These are phyloP conservation scores for Elysia chlorotica DNA, from an alignment of 1,140 invertebrate species.

Conservation along the genomic window DNA sequence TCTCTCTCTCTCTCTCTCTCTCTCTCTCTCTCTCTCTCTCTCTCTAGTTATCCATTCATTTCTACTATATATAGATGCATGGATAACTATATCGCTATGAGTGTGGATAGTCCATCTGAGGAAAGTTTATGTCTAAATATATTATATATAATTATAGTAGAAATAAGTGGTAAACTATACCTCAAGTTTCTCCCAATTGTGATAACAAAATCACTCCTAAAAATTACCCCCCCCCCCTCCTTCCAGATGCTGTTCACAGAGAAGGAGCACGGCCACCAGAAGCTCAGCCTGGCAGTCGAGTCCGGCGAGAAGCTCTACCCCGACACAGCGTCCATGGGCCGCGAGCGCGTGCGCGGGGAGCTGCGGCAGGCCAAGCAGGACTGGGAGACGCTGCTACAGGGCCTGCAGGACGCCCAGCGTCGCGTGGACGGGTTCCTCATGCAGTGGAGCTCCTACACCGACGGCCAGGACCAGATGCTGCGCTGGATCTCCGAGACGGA, in stretches of 20 bases:
- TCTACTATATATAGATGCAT: too few relatives aligned
- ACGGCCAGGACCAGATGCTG: conserved; percentile 76
- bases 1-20: too few relatives aligned
- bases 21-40: too few relatives aligned
- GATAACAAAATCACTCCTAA: too few relatives aligned
- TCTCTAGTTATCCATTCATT: too few relatives aligned
- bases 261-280: conserved; percentile 80
- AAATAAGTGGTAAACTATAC: too few relatives aligned
- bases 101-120: too few relatives aligned
- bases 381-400: conserved; percentile 84
- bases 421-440: conserved; percentile 55
- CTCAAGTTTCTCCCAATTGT: too few relatives aligned
- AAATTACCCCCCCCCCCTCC: too few relatives aligned
- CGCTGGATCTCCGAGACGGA: conserved; percentile 89
- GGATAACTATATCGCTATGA: too few relatives aligned
- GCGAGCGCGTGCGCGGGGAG: conserved; percentile 85
- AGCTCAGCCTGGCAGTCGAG: conserved; percentile 73
- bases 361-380: conserved; percentile 72
- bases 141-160: too few relatives aligned
- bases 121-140: too few relatives aligned
- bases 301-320: conserved; percentile 86
- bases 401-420: conserved; percentile 70
- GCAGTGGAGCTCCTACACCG: conserved; percentile 69
- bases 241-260: conserved; percentile 80
- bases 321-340: conserved; percentile 86